These are phyloP conservation scores for Corella eumyota DNA, from an alignment of 23 tunicate genomes.

Conservation along the genomic window DNA sequence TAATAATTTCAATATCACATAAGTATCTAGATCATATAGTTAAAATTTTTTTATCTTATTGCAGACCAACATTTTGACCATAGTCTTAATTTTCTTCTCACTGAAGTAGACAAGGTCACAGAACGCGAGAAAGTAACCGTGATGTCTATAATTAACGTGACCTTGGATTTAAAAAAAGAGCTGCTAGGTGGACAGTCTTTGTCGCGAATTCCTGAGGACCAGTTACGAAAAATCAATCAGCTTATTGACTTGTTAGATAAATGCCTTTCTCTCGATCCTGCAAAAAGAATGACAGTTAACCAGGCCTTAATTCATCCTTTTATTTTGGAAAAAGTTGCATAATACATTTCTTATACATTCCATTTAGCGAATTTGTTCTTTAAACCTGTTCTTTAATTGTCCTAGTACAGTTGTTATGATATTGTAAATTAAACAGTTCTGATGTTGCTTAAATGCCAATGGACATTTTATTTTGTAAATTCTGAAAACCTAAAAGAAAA, in stretches of 20 bases:
- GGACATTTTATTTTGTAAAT: too few relatives aligned
- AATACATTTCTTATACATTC: not conserved
- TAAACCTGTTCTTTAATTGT: too few relatives aligned
- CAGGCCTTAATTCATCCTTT: conserved; percentile 81
- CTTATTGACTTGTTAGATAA: conserved; percentile 83
- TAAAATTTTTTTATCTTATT: not conserved
- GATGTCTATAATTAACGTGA: conserved; percentile 63
- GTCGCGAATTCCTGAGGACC: conserved; percentile 64
- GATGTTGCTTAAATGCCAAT: too few relatives aligned
- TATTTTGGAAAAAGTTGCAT: conserved; percentile 68
- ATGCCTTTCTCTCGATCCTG: conserved; percentile 69
- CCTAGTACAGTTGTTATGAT: too few relatives aligned
- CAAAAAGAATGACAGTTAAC: conserved; percentile 67
- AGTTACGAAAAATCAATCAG: conserved; percentile 70
- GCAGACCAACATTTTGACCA: conserved; percentile 84
- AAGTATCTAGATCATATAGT: not conserved
- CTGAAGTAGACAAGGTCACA: conserved; percentile 81
- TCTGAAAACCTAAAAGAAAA: too few relatives aligned
- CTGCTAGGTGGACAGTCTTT: conserved; percentile 64
- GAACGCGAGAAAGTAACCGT: conserved; percentile 88
- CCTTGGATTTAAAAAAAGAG: conserved; percentile 68
- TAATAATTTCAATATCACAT: not conserved
- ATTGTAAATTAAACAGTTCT: too few relatives aligned
- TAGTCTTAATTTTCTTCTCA: conserved; percentile 58
- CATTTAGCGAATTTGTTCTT: too few relatives aligned